Percentiles rank a stretch among this genome's conserved stretches.
phyloP scores from a whole-genome alignment of 1,140 invertebrate genomes.

The Zaprionus nigranus region DNA sequence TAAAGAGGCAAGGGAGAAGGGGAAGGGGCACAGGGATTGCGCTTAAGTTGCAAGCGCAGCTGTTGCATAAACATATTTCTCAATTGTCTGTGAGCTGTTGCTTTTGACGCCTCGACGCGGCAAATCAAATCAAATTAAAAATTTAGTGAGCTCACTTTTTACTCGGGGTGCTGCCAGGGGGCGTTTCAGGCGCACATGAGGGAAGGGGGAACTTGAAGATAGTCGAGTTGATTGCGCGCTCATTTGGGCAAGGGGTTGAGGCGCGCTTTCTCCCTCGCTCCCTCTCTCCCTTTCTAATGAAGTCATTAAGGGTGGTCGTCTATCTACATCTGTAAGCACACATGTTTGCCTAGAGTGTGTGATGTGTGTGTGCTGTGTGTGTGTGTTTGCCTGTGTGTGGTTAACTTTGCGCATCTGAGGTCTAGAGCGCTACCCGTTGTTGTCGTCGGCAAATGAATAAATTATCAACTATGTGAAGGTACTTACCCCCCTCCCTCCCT shows the following conservation, averaged over 20 bases:
- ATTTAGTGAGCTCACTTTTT: slow-evolving; percentile 43
- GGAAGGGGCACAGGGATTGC: neutral
- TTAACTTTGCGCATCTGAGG: slow-evolving; percentile 67
- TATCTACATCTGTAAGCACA: slow-evolving; percentile 31
- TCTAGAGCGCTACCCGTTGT: slow-evolving; percentile 39
- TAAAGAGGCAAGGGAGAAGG: neutral
- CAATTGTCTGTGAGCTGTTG: slow-evolving; percentile 70
- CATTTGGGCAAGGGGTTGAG: slow-evolving; percentile 39
- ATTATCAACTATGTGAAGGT: slow-evolving; percentile 77
- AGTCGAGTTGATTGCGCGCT: slow-evolving; percentile 46
- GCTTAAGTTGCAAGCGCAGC: slow-evolving; percentile 48
- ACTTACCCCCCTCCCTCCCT: slow-evolving; percentile 26
- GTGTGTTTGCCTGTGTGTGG: slow-evolving; percentile 49
- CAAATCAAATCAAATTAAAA: slow-evolving; percentile 66
- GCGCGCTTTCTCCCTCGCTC: neutral
- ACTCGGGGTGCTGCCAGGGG: slow-evolving; percentile 8
- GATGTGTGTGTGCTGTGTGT: slow-evolving; percentile 8
- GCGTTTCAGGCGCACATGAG: neutral
- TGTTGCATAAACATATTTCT: slow-evolving; percentile 61
- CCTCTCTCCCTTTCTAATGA: slow-evolving; percentile 55
- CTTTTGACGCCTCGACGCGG: slow-evolving; percentile 52
- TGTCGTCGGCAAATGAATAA: slow-evolving; percentile 74
- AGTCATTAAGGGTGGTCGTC: slow-evolving; percentile 71
- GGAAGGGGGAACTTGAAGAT: slow-evolving; percentile 25
- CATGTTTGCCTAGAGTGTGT: slow-evolving; percentile 9